Base-by-base conservation (phyloP, 2,888 invertebrate species). In the Cheiracanthium punctorium region DNA sequence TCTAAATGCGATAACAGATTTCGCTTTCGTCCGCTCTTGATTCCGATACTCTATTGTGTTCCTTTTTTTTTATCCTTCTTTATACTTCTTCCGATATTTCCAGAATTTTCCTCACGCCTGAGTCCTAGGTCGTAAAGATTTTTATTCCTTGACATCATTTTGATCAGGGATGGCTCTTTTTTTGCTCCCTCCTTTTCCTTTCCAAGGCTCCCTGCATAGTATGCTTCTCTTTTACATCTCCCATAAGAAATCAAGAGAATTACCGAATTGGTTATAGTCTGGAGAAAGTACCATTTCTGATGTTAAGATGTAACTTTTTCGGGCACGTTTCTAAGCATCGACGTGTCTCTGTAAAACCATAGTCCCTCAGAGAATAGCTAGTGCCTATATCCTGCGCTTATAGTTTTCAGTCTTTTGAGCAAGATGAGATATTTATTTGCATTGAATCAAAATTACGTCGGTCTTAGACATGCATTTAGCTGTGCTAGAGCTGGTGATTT, bases 211-310 rank as follows among this genome's bases (percentile, higher is more conserved):
- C 52, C 52, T 33, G 58, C 48, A 24, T 41, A 17, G 33, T 33
- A 20, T 43, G 48, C 71, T 82, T 65, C 58, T 58, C 20, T 74
- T 84, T 84, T 84, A 84, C 84, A 48, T 79, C 74, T 79, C 84
- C 84, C 84, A 84, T 84, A 84, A 84, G 84, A 84, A 84, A 84
- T 84, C 79, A 79, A 84, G 72, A 67, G 69, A 79, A 84, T 84
- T 84, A 84, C 79, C 58, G 79, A 71, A 84, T 77, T 79, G 77
- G 67, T 71, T 82, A 72, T 84, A 76, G 82, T 84, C 77, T 43
- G n/a, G 29, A 43, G 64, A 69, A 84, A 84, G 64, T 77, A 33
- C 72, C 73, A 48, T 84, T 77, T 77, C 37, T 64, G 48, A 76
- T 71, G 76, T 76, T 76, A 82, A 82, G 75, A 76, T 37, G 82